Evolutionary conservation across 2,888 invertebrate species (phyloP).

Genomic region (Byasa hedistus): DNA sequence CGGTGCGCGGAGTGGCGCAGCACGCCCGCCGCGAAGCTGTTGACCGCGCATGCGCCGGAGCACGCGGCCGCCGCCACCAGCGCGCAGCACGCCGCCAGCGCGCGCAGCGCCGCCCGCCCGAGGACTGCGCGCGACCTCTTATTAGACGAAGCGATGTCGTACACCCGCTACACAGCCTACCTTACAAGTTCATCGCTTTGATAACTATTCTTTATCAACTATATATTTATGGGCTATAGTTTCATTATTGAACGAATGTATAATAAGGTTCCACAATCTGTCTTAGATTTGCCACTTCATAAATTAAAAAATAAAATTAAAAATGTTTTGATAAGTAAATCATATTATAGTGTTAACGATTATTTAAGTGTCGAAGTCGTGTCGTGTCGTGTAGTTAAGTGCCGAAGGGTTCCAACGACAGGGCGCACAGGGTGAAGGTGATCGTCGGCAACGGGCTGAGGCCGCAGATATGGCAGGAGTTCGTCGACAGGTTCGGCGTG

Average conservation of each 20-base stretch:
- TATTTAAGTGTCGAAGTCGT: no score
- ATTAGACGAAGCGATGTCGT: not conserved
- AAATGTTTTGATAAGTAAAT: no score
- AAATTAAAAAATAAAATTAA: no score
- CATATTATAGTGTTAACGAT: no score
- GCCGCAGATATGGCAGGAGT: conserved; percentile 94
- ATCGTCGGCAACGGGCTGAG: conserved; percentile 96
- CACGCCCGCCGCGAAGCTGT: conserved; percentile 69
- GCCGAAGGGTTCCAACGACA: conserved; percentile 82
- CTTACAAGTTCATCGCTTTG: no score
- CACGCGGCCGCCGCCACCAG: conserved; percentile 62
- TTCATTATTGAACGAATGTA: no score
- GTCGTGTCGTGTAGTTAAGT: no score
- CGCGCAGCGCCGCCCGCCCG: conserved; percentile 60
- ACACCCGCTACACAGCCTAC: no score
- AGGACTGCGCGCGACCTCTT: conserved; percentile 46
- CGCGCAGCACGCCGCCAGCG: conserved; percentile 58
- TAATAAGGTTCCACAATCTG: no score
- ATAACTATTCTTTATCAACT: no score
- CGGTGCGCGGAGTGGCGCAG: conserved; percentile 59
- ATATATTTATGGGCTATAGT: no score
- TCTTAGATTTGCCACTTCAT: no score
- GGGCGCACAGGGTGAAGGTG: conserved; percentile 84
- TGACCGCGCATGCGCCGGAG: conserved; percentile 68
- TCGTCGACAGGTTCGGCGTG: conserved; percentile 85